Evolutionary conservation across 92 coral and sea anemone genomes (phyloP), one percentile per base, ranked within the genome.

Genomic region (Epizoanthus illoricatus): DNA sequence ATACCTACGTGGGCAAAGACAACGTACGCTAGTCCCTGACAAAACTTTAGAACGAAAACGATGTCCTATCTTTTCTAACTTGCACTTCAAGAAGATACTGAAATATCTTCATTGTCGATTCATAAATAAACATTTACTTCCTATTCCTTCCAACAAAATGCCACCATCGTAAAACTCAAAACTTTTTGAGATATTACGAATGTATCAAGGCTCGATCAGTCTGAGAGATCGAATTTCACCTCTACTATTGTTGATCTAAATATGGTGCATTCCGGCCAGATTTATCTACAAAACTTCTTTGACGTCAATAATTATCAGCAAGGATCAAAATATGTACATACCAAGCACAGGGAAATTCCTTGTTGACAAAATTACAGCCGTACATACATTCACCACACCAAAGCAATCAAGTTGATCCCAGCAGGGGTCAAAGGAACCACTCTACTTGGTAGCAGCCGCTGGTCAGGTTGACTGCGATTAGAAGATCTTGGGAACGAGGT

Each of bases 241-340:
- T n/a, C 41, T 16, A 28, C 40, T 28, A 36, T 24, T 16, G 15
- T 57, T n/a, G 11, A 54, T 64, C 65, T 74, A 74, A 74, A 74
- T 56, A 56, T 74, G 39, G 66, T 21, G 24, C 64, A 55, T 55
- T 74, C 80, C 58, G 52, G 23, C 39, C 65, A 45, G 59, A 56
- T 7, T 45, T 71, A 71, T 71, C 13, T 45, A 49, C 16, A 23
- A 74, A 4, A 74, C 80, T 74, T 74, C 80, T 28, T 74, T 62
- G 57, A 55, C 80, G 80, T 74, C 80, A 74, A 74, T 54, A 16
- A 24, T 3, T 74, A 74, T 74, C 56, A 49, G 56, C 9, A 8
- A 49, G 56, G 56, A 49, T 49, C 56, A 49, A 49, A 28, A 49
- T 49, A 10, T 13, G 56, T 49, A 49, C 56, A 49, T 49, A 49